Evolutionary conservation across 1,140 invertebrate species (phyloP), one percentile per base, ranked within the genome.

Genomic region (Heliconius eleuchia): DNA sequence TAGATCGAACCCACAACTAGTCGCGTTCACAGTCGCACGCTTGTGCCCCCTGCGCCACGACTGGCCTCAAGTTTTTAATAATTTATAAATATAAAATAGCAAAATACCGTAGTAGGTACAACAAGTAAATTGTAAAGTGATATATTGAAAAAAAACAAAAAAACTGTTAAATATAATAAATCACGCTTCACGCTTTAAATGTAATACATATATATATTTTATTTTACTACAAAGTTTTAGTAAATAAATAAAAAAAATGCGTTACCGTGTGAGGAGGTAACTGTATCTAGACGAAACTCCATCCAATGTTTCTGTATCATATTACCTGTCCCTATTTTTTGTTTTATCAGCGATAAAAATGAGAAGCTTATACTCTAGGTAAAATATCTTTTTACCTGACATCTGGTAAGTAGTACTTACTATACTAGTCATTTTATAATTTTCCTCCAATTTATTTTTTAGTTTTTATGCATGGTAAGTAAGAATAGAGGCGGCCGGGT

Each of bases 281-380:
- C 82, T 82, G 82, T 66, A 66, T 86, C 87, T 90, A 88, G 86
- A 89, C 85, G 92, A 87, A 92, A 93, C 84, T 83, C 79, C 84
- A 93, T 84, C 91, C 88, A 82, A 37, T 80, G 78, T 79, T 82
- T 19, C 77, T 80, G 80, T 91, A 87, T 93, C 86, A 73, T 71
- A 79, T 93, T 91, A 89, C 91, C 60, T 27, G 18, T 71, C 76
- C 79, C 82, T 86, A 85, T 86, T 87, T 86, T 82, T 87, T 85
- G 83, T 80, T 77, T 66, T 52, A 60, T 72, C 57, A 84, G 13
- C 60, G 60, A 66, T 66, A 66, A 66, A 66, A 66, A 66, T 66
- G 84, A 83, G 90, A 88, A 92, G 91, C 85, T 82, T 78, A 87
- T 84, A 85, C 82, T 78, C 66, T 71, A 79, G 57, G 81, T 82